Conservation (phyloP, 2,113 vertebrate species). For the Coptodon bakossiorum region DNA sequence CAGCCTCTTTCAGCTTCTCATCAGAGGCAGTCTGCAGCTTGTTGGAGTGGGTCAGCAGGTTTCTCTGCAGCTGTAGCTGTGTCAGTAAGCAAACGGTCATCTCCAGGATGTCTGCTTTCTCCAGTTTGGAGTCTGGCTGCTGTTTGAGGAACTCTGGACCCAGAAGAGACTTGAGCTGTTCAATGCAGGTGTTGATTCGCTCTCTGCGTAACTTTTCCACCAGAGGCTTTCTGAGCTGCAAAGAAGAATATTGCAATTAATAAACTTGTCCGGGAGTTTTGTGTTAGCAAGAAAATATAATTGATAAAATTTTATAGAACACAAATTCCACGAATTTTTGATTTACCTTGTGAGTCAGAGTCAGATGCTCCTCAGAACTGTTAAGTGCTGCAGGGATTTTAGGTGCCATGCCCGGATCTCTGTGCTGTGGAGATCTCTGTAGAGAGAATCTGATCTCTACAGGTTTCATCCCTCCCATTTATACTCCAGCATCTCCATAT, state of each 20-base stretch:
- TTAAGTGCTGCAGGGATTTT: constrained; percentile 38
- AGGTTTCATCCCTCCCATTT: constrained; percentile 62
- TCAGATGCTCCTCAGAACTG: constrained; percentile 7
- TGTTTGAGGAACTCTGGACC: not conserved
- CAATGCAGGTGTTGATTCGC: not conserved
- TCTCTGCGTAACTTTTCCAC: constrained; percentile 16
- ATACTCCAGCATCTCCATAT: constrained; percentile 70
- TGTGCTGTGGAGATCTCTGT: constrained; percentile 54
- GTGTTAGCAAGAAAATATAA: not conserved
- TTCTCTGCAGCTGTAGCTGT: not conserved
- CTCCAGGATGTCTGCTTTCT: constrained; percentile 42
- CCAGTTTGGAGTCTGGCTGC: not conserved
- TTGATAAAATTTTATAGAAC: not conserved
- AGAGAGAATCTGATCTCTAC: constrained; percentile 55
- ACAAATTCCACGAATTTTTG: fast-evolving
- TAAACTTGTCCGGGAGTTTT: not conserved
- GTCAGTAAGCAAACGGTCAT: constrained; percentile 49
- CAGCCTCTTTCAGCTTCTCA: not conserved
- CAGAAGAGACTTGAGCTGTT: not conserved
- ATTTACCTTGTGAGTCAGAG: constrained; percentile 23
- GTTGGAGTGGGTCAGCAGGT: constrained; percentile 14
- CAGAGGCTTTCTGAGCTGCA: constrained; percentile 7
- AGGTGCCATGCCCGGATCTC: constrained; percentile 43
- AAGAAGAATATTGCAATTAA: not conserved
- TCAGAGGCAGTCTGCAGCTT: constrained; percentile 4